Conservation (phyloP, 2,113 vertebrate species). For the Platysternon megacephalum region DNA sequence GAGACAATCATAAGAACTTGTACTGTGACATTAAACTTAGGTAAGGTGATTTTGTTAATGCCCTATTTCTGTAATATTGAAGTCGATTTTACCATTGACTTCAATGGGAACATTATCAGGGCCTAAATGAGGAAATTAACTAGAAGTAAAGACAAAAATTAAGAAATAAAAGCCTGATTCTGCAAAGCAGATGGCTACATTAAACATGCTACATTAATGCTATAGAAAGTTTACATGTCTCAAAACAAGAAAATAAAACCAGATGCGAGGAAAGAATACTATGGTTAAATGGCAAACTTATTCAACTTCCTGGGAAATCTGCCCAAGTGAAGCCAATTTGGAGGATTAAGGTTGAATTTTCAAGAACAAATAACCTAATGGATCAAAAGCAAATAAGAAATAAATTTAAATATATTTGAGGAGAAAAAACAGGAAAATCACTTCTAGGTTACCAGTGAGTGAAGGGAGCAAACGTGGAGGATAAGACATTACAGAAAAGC, state of each 20-base stretch:
- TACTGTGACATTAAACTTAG: not conserved
- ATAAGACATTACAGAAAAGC: not conserved
- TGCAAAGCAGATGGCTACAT: not conserved
- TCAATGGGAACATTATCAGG: not conserved
- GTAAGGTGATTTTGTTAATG: not conserved
- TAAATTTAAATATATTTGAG: not conserved
- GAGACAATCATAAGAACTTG: not conserved
- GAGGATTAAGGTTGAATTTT: not conserved
- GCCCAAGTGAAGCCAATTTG: not conserved
- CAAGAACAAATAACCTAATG: not conserved
- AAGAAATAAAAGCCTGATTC: not conserved
- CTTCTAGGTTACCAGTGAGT: not conserved
- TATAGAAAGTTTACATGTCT: not conserved
- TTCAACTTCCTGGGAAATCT: not conserved
- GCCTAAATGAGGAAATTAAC: not conserved
- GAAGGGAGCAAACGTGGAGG: not conserved
- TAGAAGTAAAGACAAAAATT: not conserved
- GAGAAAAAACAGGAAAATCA: not conserved
- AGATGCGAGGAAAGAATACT: not conserved
- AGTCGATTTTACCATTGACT: not conserved
- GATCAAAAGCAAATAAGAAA: not conserved
- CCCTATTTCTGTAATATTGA: not conserved
- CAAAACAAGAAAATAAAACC: not conserved
- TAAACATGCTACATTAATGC: not conserved
- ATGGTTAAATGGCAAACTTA: not conserved